These are phyloP conservation scores for Calcarius ornatus DNA, from an alignment of 2,113 vertebrate genomes.

Conservation along the genomic window DNA sequence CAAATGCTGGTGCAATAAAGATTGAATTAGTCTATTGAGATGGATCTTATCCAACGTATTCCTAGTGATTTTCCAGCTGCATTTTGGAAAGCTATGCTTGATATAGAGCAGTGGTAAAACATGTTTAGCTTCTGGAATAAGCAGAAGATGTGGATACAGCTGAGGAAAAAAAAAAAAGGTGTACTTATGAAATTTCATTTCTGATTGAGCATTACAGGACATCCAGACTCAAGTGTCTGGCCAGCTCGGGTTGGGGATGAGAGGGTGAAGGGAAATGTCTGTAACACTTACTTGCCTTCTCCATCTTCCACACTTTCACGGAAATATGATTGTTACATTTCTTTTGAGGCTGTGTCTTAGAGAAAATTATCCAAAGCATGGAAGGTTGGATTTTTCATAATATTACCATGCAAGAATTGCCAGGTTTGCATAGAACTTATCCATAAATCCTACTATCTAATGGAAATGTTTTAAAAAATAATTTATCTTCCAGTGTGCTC, in stretches of 20 bases:
- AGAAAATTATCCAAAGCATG: neutral
- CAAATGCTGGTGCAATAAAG: neutral
- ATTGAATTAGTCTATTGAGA: conserved; percentile 13
- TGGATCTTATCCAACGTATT: neutral
- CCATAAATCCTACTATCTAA: neutral
- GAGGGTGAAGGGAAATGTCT: neutral
- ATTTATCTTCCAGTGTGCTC: neutral
- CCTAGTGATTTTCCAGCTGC: neutral
- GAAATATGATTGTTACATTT: neutral
- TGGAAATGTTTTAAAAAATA: neutral
- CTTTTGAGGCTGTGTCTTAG: neutral
- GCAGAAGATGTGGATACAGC: neutral
- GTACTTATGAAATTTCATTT: neutral
- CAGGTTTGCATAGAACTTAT: neutral
- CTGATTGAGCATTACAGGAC: neutral
- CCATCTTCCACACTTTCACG: neutral
- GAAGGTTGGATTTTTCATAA: neutral
- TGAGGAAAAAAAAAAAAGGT: neutral
- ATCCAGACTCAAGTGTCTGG: neutral
- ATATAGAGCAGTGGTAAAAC: neutral
- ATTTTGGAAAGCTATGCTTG: neutral
- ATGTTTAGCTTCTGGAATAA: neutral
- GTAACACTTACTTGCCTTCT: neutral
- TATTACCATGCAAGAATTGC: neutral
- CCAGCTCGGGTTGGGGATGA: neutral